These are phyloP conservation scores for Ligdia adustata DNA, from an alignment of 2,888 invertebrate genomes.

Conservation along the genomic window DNA sequence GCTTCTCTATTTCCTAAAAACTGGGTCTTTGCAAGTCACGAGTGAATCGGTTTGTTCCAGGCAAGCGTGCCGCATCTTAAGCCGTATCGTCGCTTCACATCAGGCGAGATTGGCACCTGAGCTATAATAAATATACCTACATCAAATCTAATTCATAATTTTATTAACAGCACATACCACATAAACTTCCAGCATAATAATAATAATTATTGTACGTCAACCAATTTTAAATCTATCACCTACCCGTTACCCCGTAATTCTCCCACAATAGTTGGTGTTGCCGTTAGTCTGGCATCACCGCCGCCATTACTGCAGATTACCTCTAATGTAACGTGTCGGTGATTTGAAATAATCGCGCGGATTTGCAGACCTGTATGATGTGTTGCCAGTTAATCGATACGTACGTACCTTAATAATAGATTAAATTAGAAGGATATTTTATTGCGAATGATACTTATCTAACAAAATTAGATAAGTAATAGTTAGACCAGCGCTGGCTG, in stretches of 20 bases:
- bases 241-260: slow-evolving; percentile 38
- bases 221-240: slow-evolving; percentile 40
- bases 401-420: slow-evolving; percentile 29
- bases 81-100: no score
- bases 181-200: not conserved
- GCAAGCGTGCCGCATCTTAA: no score
- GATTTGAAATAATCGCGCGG: slow-evolving; percentile 81
- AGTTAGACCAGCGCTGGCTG: no score
- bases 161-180: not conserved
- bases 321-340: slow-evolving; percentile 77
- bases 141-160: no score
- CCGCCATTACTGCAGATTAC: slow-evolving; percentile 77
- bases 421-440: slow-evolving; percentile 8
- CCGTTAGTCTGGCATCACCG: slow-evolving; percentile 63
- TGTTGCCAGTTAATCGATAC: slow-evolving; percentile 70
- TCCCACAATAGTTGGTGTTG: slow-evolving; percentile 50
- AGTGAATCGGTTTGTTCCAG: no score
- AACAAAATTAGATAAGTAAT: no score
- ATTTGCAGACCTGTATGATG: slow-evolving; percentile 60
- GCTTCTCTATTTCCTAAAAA: no score
- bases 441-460: no score
- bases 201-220: slow-evolving; percentile 17
- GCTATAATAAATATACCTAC: no score
- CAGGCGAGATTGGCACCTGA: no score
- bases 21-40: no score